Evolutionary conservation across 2,888 invertebrate genomes (phyloP).

Genomic region (Eupithecia exiguata): DNA sequence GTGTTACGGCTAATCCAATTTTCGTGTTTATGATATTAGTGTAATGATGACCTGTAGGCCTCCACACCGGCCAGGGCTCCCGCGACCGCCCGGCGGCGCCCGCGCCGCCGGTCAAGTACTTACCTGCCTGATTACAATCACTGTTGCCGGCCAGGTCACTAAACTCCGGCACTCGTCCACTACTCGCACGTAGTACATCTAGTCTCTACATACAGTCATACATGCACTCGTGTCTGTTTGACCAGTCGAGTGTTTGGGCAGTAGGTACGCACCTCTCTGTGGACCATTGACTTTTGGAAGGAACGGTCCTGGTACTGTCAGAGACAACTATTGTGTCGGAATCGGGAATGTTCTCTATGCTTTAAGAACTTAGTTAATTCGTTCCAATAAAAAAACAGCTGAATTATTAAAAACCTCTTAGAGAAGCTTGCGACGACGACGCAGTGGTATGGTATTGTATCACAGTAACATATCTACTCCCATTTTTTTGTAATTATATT

Average conservation of each 20-base stretch:
- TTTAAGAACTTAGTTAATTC: no score
- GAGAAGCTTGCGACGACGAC: no score
- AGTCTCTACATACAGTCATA: background rate
- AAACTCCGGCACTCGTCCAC: background rate
- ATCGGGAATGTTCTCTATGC: background rate
- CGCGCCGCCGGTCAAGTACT: background rate
- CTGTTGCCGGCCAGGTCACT: background rate
- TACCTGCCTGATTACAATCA: background rate
- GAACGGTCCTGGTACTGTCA: background rate
- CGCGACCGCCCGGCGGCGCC: background rate
- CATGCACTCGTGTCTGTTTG: background rate
- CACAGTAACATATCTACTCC: no score
- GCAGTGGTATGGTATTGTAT: no score
- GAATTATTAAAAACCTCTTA: no score
- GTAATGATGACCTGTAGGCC: background rate
- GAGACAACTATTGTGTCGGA: background rate
- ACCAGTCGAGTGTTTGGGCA: background rate
- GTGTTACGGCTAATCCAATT: background rate
- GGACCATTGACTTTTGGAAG: background rate
- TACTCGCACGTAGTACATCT: background rate
- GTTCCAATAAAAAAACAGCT: no score
- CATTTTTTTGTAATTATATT: no score
- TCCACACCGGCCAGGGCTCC: background rate
- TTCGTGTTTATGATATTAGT: background rate
- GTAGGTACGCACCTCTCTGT: background rate